Conservation (phyloP, 2,113 vertebrate genomes). For the Oxyura jamaicensis region DNA sequence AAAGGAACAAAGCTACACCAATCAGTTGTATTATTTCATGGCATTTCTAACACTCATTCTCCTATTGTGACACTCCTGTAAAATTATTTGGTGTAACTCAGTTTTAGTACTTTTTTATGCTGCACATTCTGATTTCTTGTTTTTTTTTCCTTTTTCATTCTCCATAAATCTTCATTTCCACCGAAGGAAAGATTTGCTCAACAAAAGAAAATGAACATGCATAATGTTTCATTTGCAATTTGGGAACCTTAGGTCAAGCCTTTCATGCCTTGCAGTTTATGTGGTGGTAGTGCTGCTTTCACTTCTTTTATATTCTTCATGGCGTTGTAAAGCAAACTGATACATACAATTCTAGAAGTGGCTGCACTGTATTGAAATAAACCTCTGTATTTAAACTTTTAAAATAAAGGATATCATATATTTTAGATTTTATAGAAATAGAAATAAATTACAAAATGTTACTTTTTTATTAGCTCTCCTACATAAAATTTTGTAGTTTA, state of each 20-base stretch:
- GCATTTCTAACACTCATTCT: neutral
- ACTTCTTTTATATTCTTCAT: neutral
- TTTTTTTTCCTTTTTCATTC: neutral
- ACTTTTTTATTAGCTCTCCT: neutral
- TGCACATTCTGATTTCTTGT: neutral
- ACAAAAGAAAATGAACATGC: neutral
- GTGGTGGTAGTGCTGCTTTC: neutral
- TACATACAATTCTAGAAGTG: neutral
- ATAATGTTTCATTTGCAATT: neutral
- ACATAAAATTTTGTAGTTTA: neutral
- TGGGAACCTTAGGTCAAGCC: neutral
- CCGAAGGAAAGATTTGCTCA: neutral
- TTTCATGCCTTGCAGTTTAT: neutral
- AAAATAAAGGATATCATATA: neutral
- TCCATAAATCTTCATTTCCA: neutral
- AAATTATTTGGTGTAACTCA: neutral
- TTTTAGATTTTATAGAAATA: neutral
- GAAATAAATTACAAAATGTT: neutral
- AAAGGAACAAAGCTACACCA: neutral
- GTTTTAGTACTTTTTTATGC: neutral
- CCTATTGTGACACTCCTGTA: neutral
- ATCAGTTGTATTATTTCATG: neutral
- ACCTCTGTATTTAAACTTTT: neutral
- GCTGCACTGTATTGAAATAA: neutral
- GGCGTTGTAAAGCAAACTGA: neutral